Evolutionary conservation across 2,113 vertebrate species (phyloP), one percentile per base, ranked within the genome.

Genomic region (Apodemus sylvaticus): DNA sequence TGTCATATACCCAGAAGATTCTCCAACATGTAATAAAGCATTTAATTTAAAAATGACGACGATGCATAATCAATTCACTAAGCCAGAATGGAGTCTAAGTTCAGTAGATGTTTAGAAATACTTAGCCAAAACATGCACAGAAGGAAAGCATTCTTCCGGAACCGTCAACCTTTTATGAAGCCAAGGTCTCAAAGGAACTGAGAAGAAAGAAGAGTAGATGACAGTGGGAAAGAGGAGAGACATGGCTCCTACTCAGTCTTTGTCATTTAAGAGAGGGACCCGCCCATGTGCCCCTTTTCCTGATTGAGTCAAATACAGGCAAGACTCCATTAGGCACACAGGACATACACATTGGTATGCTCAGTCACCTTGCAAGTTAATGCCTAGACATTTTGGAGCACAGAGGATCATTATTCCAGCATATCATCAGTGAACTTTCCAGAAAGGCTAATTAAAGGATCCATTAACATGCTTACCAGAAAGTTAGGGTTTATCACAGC

Each of bases 371-470:
- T 97, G 96, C 95, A 31, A 96, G 96, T 96, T 98, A 98, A 99
- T 98, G 97, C 98, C 97, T 97, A 98, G 98, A 98, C 97, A 96
- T 97, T 98, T 98, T 96, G 58, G 79, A 98, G 98, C 98, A 98
- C 90, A 97, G 95, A 98, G 97, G 98, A 98, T 98, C 98, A 98
- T 98, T 98, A 98, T 98, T 97, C 97, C 91, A 98, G 98, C 97
- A 97, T 97, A 98, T 98, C 98, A 98, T 97, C 98, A 98, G 97
- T 98, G 97, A 98, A 98, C 96, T 98, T 98, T 98, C 98, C 98
- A 99, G 98, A 98, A 98, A 98, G 98, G 95, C 98, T 98, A 98
- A 98, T 98, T 98, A 99, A 98, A 98, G 95, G 90, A 95, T 89
- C 96, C 98, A 98, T 98, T 98, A 98, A 97, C 98, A 98, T 97